Base-by-base conservation (phyloP, 2,888 invertebrate genomes). In the Herminia tarsipennalis region DNA sequence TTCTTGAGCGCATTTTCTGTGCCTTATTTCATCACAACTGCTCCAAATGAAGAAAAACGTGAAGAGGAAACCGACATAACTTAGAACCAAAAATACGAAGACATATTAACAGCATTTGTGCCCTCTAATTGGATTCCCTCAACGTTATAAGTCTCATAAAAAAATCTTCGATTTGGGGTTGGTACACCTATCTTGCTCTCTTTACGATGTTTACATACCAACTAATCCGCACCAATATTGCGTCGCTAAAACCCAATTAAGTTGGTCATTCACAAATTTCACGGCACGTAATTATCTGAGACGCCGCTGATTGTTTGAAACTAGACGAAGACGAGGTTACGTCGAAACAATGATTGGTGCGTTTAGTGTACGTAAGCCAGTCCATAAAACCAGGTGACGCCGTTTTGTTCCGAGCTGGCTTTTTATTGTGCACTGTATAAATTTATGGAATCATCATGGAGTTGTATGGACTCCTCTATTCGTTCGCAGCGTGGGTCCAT, bases 391-490 rank as follows among this genome's bases (percentile, higher is more conserved):
- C 68, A 77, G 83, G 86, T 86, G 88, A 87, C 88, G 85, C 73
- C 72, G 83, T 84, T 86, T 89, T 88, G 88, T 88, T 87, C 81
- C 72, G 70, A 83, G 70, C 77, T 76, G 76, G 71, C 70, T 82
- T 88, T 89, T 91, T 90, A 91, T 89, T 86, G 78, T 84, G 83
- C 81, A 88, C 87, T 81, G 85, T 91, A 90, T 91, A 90, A 75
- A 86, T 91, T 91, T 91, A 90, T 91, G 88, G 90, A 91, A 88
- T 89, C 87, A 89, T 88, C 88, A 89, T 88, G 79, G 83, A 82
- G 79, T 84, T 86, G 86, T 88, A 88, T 89, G 82, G 88, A 89
- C 88, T 88, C 77, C 68, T 77, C 81, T 85, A 86, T 84, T 80
- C 78, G 83, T 80, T 81, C 73, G 71, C 79, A 74, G 78, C 71